Percentiles rank a stretch among this genome's conserved stretches.
Conservation (phyloP, 1,140 invertebrate species). For the Pseudomyrmex sp. region DNA sequence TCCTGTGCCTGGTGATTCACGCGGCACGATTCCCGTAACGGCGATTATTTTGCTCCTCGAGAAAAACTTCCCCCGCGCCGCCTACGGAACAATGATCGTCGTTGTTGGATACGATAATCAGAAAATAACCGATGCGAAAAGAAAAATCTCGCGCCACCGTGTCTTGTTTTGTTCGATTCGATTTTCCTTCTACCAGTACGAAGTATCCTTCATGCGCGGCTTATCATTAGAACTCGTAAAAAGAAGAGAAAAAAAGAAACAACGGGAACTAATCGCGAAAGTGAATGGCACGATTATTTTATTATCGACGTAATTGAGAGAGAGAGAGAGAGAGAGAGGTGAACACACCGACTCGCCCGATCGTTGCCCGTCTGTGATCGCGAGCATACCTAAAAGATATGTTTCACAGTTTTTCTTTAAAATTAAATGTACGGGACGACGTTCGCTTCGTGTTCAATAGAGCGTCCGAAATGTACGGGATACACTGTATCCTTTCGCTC, state of each 20-base stretch:
- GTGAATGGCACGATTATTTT: conserved; percentile 17
- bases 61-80: not conserved
- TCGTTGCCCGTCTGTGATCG: too few relatives aligned
- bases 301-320: conserved; percentile 22
- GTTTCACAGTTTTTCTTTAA: not conserved
- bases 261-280: conserved; percentile 20
- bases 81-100: too few relatives aligned
- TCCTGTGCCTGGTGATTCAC: conserved; percentile 48
- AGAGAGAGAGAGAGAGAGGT: not conserved
- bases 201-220: not conserved
- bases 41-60: not conserved
- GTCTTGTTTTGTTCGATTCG: conserved; percentile 19
- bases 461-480: not conserved
- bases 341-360: not conserved
- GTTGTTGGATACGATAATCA: not conserved
- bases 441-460: not conserved
- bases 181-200: not conserved
- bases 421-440: not conserved
- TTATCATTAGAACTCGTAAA: not conserved
- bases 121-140: not conserved
- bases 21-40: conserved; percentile 16
- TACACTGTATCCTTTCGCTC: conserved; percentile 31
- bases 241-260: conserved; percentile 8
- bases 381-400: not conserved
- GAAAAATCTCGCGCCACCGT: not conserved